These are phyloP conservation scores for Lamproptera curius DNA, from an alignment of 2,888 invertebrate genomes.

Conservation along the genomic window DNA sequence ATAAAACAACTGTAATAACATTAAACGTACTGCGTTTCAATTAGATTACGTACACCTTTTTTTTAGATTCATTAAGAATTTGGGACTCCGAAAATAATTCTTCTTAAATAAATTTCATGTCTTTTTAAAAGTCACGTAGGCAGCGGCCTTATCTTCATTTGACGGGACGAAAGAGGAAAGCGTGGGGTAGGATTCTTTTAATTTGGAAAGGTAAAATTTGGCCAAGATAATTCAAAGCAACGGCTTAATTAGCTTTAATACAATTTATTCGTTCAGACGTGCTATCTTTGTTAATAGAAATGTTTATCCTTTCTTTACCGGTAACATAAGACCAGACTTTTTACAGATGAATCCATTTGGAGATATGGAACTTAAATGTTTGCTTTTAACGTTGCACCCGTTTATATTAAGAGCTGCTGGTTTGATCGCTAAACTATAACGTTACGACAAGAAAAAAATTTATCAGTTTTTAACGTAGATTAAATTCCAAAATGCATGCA, in stretches of 20 bases:
- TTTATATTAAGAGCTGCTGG: too few relatives aligned
- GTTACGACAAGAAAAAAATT: too few relatives aligned
- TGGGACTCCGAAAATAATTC: not conserved
- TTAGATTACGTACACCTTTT: conserved; percentile 1
- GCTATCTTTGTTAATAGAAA: conserved; percentile 42
- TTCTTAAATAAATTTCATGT: conserved; percentile 28
- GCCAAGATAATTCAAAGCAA: conserved; percentile 63
- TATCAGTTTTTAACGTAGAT: too few relatives aligned
- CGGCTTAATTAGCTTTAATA: conserved; percentile 74
- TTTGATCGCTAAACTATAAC: too few relatives aligned
- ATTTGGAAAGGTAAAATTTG: conserved; percentile 59
- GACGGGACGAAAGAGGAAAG: conserved; percentile 39
- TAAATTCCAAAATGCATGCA: too few relatives aligned
- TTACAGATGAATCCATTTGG: too few relatives aligned
- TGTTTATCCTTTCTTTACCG: conserved; percentile 45
- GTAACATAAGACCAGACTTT: too few relatives aligned
- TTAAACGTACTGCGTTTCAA: not conserved
- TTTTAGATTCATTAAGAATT: conserved; percentile 13
- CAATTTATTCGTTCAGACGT: conserved; percentile 67
- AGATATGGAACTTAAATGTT: too few relatives aligned
- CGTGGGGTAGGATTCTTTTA: conserved; percentile 43
- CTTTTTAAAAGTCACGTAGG: conserved; percentile 50
- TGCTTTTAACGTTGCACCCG: too few relatives aligned
- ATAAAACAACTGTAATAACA: not conserved
- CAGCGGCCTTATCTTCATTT: conserved; percentile 48